Evolutionary conservation across 1,140 invertebrate species (phyloP), one percentile per base, ranked within the genome.

Genomic region (Seison nebaliae): DNA sequence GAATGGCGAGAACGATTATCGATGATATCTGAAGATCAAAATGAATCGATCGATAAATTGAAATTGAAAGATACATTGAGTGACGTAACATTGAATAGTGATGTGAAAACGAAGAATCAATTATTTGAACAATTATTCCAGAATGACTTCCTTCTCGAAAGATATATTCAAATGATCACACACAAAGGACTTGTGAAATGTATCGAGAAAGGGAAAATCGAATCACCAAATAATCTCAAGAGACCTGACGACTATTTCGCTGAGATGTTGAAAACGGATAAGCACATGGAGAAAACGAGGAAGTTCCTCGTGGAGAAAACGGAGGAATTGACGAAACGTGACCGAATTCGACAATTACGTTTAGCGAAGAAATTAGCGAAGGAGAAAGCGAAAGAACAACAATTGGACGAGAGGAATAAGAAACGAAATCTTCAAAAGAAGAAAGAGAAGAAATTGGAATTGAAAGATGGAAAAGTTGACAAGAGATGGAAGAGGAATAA

Each of bases 191-290:
- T 45, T 81, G 2, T 70, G 76, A 47, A 75, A 68, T 2, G 65
- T 91, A 12, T 64, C 67, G 16, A 64, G 65, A 34, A 55, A 93
- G 4, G 70, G 77, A n/a, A n/a, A n/a, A n/a, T n/a, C 31, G 67
- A 70, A 43, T 49, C 80, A 3, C 69, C 67, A 16, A 63, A 88
- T 24, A 62, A 67, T 1, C 86, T 78, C 1, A 72, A 68, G 50
- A 65, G 77, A 38, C 88, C 88, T 0, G 73, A 79, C 20, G 86
- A 94, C 60, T 96, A 88, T 60, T 94, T 88, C 63, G 88, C 86
- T 1, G 76, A 96, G 66, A 96, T 96, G 88, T 79, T 79, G 2
- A 98, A 98, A 55, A 68, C 76, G 32, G 88, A 98, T 61, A 67
- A 70, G 26, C 88, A 96, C 46, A 98, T 98, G 88, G 77, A 88